These are phyloP conservation scores for Aphaenogaster floridana DNA, from an alignment of 1,140 invertebrate genomes.

Conservation along the genomic window DNA sequence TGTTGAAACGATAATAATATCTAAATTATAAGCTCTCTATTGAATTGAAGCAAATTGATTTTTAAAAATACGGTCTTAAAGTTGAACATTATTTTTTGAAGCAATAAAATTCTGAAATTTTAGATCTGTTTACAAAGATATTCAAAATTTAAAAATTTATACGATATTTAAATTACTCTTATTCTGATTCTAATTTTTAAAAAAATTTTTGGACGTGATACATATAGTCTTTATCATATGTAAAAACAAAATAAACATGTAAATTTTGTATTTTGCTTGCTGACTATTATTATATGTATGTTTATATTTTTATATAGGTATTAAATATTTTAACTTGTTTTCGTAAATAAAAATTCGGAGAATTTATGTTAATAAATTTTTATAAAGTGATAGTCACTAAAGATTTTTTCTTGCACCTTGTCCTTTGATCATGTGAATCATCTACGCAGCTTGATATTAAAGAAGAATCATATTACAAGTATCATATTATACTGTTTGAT, in stretches of 20 bases:
- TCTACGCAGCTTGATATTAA: background rate
- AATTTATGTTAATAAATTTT: background rate
- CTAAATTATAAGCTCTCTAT: background rate
- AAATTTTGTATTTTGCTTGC: background rate
- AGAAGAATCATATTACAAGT: background rate
- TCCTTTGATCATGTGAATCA: background rate
- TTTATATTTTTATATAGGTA: background rate
- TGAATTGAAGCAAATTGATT: background rate
- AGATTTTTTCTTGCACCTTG: background rate
- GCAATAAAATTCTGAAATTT: background rate
- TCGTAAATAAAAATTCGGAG: background rate
- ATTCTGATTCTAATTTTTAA: background rate
- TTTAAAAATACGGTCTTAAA: background rate
- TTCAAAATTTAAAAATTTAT: background rate
- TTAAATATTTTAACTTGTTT: background rate
- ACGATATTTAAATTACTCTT: too few relatives aligned
- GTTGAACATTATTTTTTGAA: background rate
- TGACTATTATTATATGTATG: background rate
- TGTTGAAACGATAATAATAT: background rate
- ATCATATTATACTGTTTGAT: background rate
- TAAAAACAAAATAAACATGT: background rate
- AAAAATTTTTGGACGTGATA: background rate
- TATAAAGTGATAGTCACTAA: background rate
- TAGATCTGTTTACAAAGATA: background rate
- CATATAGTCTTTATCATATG: background rate